These are phyloP conservation scores for Syrphus vitripennis DNA, from an alignment of 2,888 invertebrate genomes.

Conservation along the genomic window DNA sequence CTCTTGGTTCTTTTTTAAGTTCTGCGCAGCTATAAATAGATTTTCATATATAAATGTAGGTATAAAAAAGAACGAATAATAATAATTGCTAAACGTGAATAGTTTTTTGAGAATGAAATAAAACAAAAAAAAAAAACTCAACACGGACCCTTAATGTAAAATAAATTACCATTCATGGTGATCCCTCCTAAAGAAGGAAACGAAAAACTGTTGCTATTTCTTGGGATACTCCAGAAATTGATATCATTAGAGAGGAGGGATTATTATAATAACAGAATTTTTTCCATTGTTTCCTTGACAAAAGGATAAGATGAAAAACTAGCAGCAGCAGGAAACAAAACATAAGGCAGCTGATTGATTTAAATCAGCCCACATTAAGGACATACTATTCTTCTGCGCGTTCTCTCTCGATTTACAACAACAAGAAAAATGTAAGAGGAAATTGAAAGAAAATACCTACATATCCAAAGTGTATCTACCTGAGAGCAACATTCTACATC, in stretches of 20 bases:
- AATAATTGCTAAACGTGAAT: constrained; percentile 28
- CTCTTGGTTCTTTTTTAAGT: neutral
- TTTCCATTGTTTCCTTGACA: constrained; percentile 37
- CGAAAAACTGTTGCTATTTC: constrained; percentile 34
- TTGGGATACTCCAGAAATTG: constrained; percentile 18
- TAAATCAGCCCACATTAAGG: constrained; percentile 29
- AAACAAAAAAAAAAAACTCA: neutral
- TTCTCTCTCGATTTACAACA: constrained; percentile 41
- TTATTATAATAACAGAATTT: constrained; percentile 30
- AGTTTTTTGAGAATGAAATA: constrained; percentile 3
- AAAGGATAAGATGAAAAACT: neutral
- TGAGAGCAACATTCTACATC: constrained; percentile 37
- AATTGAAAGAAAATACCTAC: constrained; percentile 63
- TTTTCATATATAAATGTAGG: too few relatives aligned
- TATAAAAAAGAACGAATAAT: constrained; percentile 1
- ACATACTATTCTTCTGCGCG: constrained; percentile 14
- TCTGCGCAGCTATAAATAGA: constrained; percentile 66
- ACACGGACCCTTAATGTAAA: constrained; percentile 53
- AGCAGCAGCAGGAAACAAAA: neutral
- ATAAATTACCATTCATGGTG: constrained; percentile 47
- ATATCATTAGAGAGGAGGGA: constrained; percentile 44
- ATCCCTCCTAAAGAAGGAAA: neutral
- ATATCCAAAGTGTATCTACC: constrained; percentile 64
- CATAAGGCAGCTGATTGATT: constrained; percentile 67
- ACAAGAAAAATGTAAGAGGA: constrained; percentile 34